These are phyloP conservation scores for Lamellibrachia luymesi DNA, from an alignment of 1,140 invertebrate genomes.

Conservation along the genomic window DNA sequence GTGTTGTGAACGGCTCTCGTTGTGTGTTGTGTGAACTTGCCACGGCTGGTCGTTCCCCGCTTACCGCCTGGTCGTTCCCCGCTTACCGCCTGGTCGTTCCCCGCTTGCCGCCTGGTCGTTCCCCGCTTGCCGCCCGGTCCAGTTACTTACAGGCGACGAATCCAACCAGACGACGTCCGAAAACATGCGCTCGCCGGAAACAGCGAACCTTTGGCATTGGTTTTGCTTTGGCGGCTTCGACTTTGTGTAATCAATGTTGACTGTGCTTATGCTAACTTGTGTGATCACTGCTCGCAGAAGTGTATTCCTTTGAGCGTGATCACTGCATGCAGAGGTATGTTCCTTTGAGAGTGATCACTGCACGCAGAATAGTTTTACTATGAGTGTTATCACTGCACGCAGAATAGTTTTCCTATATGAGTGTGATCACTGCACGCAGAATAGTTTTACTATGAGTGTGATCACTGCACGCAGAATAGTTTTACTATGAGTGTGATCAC, in stretches of 20 bases:
- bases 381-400: neutral
- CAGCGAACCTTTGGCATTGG: neutral
- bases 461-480: neutral
- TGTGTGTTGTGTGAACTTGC: no score
- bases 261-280: neutral
- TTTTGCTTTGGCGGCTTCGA: neutral
- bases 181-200: neutral
- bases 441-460: neutral
- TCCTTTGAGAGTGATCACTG: neutral
- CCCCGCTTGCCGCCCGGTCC: no score
- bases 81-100: no score
- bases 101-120: no score
- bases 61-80: no score
- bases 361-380: neutral
- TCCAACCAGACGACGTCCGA: neutral
- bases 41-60: no score
- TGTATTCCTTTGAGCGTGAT: neutral
- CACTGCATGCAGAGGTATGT: neutral
- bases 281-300: neutral
- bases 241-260: neutral
- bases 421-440: neutral
- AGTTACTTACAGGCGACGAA: no score
- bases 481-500: neutral
- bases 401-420: neutral
- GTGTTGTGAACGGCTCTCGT: no score